Evolutionary conservation across 2,797 vertebrate genomes (phyloP).

Genomic region (Anabacerthia variegaticeps): DNA sequence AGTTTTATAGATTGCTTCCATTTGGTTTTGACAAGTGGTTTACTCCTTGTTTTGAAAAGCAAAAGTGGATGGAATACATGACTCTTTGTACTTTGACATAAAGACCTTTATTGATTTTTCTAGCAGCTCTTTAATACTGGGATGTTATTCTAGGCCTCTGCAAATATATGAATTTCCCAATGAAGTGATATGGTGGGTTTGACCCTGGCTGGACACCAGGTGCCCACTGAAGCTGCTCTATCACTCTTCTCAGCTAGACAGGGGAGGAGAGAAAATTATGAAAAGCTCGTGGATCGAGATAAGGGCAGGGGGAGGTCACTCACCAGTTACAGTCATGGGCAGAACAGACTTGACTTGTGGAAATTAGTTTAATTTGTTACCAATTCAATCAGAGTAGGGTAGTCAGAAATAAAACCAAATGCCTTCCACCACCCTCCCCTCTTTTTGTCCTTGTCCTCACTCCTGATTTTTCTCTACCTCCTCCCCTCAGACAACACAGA

Average conservation of each 20-base stretch:
- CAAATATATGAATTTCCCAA: neutral
- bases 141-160: neutral
- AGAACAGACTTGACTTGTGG: neutral
- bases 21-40: neutral
- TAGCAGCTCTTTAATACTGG: neutral
- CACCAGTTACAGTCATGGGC: fast-evolving
- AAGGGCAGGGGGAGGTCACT: neutral
- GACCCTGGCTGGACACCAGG: neutral
- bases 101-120: neutral
- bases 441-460: neutral
- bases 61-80: neutral
- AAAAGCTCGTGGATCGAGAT: fast-evolving
- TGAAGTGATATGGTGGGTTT: neutral
- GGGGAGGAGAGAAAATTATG: neutral
- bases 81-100: neutral
- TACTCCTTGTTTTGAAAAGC: neutral
- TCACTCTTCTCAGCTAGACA: neutral
- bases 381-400: neutral
- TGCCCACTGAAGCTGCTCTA: neutral
- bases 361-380: neutral
- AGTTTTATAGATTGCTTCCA: neutral
- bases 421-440: neutral
- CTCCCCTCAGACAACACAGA: fast-evolving
- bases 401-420: neutral
- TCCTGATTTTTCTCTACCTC: neutral